These are phyloP conservation scores for Acromyrmex charruanus DNA, from an alignment of 1,140 invertebrate species.

Conservation along the genomic window DNA sequence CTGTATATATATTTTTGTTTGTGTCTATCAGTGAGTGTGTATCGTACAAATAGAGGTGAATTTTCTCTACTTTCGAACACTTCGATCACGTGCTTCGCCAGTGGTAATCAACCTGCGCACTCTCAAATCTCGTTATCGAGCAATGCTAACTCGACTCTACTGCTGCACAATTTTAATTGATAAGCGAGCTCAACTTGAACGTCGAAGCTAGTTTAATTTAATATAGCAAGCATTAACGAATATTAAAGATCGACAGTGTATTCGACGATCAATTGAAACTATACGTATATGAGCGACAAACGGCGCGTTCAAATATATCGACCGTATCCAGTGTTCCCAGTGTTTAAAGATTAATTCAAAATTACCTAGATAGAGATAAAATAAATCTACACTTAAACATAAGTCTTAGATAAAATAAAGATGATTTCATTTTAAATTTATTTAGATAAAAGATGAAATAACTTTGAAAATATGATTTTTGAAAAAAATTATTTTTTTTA, in stretches of 20 bases:
- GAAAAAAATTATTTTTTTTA: too few relatives aligned
- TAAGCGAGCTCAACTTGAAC: not conserved
- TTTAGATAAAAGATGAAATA: too few relatives aligned
- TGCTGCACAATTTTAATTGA: not conserved
- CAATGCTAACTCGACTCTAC: not conserved
- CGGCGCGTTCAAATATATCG: not conserved
- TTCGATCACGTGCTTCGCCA: slow-evolving; percentile 34
- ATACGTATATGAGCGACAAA: not conserved
- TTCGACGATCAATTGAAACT: not conserved
- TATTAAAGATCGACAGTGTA: not conserved
- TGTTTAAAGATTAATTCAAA: too few relatives aligned
- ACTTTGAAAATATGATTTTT: too few relatives aligned
- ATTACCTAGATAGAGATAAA: too few relatives aligned
- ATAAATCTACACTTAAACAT: too few relatives aligned
- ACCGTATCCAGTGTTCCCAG: too few relatives aligned
- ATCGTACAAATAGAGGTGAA: not conserved
- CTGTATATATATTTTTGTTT: not conserved
- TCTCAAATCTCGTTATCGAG: not conserved
- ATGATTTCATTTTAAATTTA: too few relatives aligned
- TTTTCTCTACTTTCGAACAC: slow-evolving; percentile 67
- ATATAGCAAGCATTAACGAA: not conserved
- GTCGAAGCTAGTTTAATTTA: not conserved
- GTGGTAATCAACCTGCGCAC: slow-evolving; percentile 32
- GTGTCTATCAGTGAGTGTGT: not conserved
- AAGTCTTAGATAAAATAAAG: too few relatives aligned